A percentile compares a stretch with the other conserved stretches of the same genome.
Conservation (phyloP, 2,888 invertebrate species). For the Clitarchus hookeri region DNA sequence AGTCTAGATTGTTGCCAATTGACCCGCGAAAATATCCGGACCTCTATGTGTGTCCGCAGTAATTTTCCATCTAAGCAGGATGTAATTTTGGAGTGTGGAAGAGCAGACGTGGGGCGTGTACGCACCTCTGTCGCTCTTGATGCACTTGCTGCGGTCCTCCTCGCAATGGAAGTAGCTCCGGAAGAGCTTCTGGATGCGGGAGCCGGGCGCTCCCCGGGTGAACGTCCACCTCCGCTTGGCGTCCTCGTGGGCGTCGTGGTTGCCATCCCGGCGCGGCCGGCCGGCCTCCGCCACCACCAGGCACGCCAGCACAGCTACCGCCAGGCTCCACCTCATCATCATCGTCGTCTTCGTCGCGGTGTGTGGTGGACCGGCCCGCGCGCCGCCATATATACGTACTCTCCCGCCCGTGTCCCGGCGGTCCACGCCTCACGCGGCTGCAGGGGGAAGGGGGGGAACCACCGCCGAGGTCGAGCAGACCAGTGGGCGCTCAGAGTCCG, state of each 20-base stretch:
- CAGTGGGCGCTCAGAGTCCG: no score
- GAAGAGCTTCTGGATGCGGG: constrained; percentile 55
- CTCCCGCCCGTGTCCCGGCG: no score
- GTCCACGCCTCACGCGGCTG: not conserved
- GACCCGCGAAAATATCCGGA: no score
- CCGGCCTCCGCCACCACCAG: not conserved
- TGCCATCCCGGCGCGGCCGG: constrained; percentile 51
- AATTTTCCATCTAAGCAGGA: no score
- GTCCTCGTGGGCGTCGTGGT: constrained; percentile 53
- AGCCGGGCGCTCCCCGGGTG: constrained; percentile 36
- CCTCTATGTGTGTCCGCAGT: no score
- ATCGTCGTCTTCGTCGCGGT: not conserved
- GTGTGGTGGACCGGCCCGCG: not conserved
- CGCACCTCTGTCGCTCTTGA: no score
- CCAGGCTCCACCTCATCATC: not conserved
- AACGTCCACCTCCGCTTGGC: not conserved
- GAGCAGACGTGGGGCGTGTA: no score
- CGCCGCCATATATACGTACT: not conserved
- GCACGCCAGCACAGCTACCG: not conserved
- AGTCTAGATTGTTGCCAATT: no score
- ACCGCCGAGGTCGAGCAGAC: not conserved
- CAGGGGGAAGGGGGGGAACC: not conserved
- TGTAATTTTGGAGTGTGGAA: no score
- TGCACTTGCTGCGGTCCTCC: not conserved
- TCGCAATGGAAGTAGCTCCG: constrained; percentile 56